phyloP scores from a whole-genome alignment of 2,113 vertebrate genomes.

The Bubo bubo region DNA sequence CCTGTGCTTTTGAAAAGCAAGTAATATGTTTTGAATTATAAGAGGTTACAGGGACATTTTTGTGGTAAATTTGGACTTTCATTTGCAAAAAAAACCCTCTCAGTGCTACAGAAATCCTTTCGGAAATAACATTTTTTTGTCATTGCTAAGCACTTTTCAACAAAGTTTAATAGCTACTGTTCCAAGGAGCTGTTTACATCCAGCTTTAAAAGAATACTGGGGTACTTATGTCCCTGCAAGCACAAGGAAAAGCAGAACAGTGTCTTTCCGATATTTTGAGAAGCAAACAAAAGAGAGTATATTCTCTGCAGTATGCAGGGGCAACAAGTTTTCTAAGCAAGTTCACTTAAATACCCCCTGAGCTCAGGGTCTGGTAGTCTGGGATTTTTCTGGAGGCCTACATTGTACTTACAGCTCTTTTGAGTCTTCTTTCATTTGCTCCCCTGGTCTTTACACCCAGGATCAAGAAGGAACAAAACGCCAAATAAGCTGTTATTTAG shows the following conservation, averaged over 20 bases:
- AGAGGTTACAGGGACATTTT: conserved; percentile 87
- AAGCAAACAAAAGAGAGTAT: neutral
- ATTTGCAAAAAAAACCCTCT: conserved; percentile 57
- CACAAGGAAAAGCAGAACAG: neutral
- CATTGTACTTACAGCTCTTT: neutral
- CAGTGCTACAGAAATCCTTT: conserved; percentile 40
- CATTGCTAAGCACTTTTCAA: conserved; percentile 67
- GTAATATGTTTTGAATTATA: conserved; percentile 90
- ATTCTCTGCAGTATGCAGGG: neutral
- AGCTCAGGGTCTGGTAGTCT: neutral
- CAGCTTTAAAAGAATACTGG: neutral
- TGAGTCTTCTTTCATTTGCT: neutral
- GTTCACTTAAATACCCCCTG: neutral
- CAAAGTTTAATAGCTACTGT: conserved; percentile 43
- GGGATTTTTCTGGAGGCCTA: neutral
- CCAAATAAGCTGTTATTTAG: neutral
- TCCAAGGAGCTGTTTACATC: conserved; percentile 47
- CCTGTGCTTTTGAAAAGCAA: conserved; percentile 80
- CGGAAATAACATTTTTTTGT: conserved; percentile 67
- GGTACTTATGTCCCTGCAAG: neutral
- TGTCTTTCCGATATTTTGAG: neutral
- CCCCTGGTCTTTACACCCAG: neutral
- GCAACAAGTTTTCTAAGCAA: neutral
- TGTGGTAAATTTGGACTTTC: conserved; percentile 84
- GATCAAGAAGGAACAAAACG: neutral